Percentiles rank a stretch among this genome's conserved stretches.
Evolutionary conservation across 2,113 vertebrate genomes (phyloP).

Genomic region (Aviceda subcristata): DNA sequence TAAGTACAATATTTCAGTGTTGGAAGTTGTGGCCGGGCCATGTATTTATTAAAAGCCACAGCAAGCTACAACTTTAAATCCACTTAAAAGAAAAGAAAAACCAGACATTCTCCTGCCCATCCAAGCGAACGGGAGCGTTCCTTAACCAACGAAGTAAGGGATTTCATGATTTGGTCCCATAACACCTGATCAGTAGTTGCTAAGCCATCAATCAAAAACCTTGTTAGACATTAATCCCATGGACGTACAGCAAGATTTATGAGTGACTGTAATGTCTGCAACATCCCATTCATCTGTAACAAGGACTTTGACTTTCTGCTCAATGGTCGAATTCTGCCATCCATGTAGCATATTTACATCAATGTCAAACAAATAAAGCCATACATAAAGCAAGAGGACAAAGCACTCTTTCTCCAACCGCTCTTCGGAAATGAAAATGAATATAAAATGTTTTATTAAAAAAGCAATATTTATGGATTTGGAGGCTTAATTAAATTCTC

Average conservation of each 20-base stretch:
- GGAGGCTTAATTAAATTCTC: not conserved
- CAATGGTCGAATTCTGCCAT: not conserved
- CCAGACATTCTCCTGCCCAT: not conserved
- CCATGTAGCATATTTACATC: not conserved
- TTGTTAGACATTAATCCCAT: conserved; percentile 17
- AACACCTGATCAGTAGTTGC: conserved; percentile 13
- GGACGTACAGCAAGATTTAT: conserved; percentile 6
- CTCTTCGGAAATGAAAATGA: not conserved
- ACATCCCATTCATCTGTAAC: conserved; percentile 16
- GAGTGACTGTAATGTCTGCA: conserved; percentile 4
- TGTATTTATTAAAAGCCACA: not conserved
- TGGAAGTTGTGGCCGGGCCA: not conserved
- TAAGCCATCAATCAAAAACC: conserved; percentile 17
- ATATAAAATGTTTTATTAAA: not conserved
- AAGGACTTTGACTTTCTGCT: not conserved
- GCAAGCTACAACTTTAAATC: not conserved
- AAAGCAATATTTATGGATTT: not conserved
- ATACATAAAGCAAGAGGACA: not conserved
- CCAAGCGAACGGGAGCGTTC: not conserved
- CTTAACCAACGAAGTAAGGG: not conserved
- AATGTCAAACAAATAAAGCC: not conserved
- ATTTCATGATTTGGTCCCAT: not conserved
- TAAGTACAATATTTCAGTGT: not conserved
- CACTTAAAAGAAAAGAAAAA: not conserved
- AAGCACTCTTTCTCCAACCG: not conserved